phyloP scores from a whole-genome alignment of 2,888 invertebrate genomes.

The Neoaliturus tenellus region DNA sequence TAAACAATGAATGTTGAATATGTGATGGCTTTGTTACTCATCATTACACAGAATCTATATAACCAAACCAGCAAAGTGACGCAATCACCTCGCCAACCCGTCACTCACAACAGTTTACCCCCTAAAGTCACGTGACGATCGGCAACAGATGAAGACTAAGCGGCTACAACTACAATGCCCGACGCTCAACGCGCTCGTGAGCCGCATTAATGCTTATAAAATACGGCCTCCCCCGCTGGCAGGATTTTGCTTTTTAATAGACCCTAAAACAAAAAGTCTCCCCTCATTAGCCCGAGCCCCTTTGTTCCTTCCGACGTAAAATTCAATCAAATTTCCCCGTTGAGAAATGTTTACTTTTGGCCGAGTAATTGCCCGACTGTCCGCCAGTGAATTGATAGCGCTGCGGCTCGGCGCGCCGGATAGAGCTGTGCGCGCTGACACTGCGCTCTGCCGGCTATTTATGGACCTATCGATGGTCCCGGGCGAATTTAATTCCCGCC shows the following conservation, averaged over 20 bases:
- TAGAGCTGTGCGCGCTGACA: slow-evolving; percentile 35
- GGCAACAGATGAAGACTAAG: neutral
- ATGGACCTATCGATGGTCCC: slow-evolving; percentile 23
- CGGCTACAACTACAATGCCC: neutral
- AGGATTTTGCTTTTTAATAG: slow-evolving; percentile 60
- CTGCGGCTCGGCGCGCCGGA: neutral
- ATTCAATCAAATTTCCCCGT: slow-evolving; percentile 58
- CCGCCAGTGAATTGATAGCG: neutral
- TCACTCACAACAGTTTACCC: too few relatives aligned
- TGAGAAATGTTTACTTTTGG: slow-evolving; percentile 57
- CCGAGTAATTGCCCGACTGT: slow-evolving; percentile 51
- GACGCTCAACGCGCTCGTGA: slow-evolving; percentile 14
- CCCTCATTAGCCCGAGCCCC: slow-evolving; percentile 58
- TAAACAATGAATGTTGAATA: too few relatives aligned
- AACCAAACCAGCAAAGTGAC: too few relatives aligned
- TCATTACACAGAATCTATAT: too few relatives aligned
- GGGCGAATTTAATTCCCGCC: slow-evolving; percentile 18
- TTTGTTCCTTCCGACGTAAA: slow-evolving; percentile 54
- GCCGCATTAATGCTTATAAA: slow-evolving; percentile 59
- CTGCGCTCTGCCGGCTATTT: neutral
- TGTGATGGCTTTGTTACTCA: too few relatives aligned
- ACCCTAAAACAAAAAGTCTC: slow-evolving; percentile 59
- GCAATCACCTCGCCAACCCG: too few relatives aligned
- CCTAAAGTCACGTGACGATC: too few relatives aligned
- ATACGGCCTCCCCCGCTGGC: slow-evolving; percentile 60